Percentiles rank a stretch among this genome's conserved stretches.
Evolutionary conservation across 1,140 invertebrate genomes (phyloP).

Genomic region (Musca domestica): DNA sequence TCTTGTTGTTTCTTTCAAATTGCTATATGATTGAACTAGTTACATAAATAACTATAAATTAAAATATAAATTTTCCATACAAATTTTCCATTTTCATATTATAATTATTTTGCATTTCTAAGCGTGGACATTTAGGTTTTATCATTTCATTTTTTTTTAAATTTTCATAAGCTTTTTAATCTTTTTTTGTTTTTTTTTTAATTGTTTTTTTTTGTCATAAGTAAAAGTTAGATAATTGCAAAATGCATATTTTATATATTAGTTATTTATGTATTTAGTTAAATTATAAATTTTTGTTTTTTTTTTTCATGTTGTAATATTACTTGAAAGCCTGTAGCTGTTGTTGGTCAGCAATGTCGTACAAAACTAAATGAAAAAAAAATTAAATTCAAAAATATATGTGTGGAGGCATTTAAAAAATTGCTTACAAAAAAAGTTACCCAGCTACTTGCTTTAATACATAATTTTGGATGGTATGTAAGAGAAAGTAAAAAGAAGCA

Average conservation of each 20-base stretch:
- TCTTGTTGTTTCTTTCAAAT: neutral
- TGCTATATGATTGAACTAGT: conserved; percentile 27
- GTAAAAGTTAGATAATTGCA: conserved; percentile 8
- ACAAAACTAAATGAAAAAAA: too few species aligned
- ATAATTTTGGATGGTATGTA: too few species aligned
- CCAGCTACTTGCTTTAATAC: too few species aligned
- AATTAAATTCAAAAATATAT: too few species aligned
- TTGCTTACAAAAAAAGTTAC: too few species aligned
- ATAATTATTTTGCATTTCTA: conserved; percentile 13
- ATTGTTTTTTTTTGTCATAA: neutral
- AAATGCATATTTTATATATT: conserved; percentile 27
- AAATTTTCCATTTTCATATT: neutral
- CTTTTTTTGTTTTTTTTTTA: conserved; percentile 17
- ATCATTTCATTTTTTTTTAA: conserved; percentile 11
- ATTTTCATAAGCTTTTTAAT: conserved; percentile 20
- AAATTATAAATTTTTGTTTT: conserved; percentile 17
- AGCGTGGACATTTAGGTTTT: neutral
- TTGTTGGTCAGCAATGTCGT: too few species aligned
- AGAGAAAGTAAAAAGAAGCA: too few species aligned
- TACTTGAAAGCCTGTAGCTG: neutral
- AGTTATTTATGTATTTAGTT: conserved; percentile 33
- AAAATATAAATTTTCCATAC: conserved; percentile 26
- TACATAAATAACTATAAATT: conserved; percentile 32
- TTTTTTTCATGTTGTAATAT: conserved; percentile 2
- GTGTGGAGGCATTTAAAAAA: too few species aligned